These are phyloP conservation scores for Danio jaintianensis DNA, from an alignment of 2,797 vertebrate genomes.

Conservation along the genomic window DNA sequence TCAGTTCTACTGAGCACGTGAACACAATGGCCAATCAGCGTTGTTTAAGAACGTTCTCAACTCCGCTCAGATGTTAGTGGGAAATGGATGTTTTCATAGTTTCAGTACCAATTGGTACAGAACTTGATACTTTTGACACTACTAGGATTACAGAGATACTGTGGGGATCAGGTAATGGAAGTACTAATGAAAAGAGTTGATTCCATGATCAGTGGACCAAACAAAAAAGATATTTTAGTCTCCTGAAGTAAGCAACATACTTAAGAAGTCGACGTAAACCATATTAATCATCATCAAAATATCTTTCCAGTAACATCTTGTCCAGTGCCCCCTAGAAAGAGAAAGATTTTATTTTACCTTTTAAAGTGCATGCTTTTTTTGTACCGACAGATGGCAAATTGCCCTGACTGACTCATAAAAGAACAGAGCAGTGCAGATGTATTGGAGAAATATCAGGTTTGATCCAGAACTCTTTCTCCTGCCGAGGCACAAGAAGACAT, in stretches of 20 bases:
- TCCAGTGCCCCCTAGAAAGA: not conserved
- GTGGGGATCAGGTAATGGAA: not conserved
- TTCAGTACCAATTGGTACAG: no score
- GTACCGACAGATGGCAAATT: slow-evolving; percentile 25
- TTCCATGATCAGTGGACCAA: not conserved
- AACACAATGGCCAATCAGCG: no score
- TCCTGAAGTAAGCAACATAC: slow-evolving; percentile 15
- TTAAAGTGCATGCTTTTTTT: slow-evolving; percentile 7
- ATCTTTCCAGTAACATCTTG: slow-evolving; percentile 46
- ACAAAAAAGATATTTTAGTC: not conserved
- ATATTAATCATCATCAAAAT: slow-evolving; percentile 56
- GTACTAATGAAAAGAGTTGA: not conserved
- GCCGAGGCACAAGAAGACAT: slow-evolving; percentile 51
- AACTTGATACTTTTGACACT: no score
- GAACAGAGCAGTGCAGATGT: slow-evolving; percentile 28
- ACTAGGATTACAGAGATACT: no score
- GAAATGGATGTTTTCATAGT: no score
- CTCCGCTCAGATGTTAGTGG: no score
- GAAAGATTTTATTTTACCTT: not conserved
- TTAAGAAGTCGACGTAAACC: slow-evolving; percentile 29
- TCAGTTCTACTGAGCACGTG: no score
- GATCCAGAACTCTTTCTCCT: slow-evolving; percentile 32
- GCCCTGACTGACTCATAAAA: slow-evolving; percentile 15
- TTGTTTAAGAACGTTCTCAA: no score
- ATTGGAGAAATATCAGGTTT: slow-evolving; percentile 48